Evolutionary conservation across 2,888 invertebrate species (phyloP).

Genomic region (Sminthurides aquaticus): DNA sequence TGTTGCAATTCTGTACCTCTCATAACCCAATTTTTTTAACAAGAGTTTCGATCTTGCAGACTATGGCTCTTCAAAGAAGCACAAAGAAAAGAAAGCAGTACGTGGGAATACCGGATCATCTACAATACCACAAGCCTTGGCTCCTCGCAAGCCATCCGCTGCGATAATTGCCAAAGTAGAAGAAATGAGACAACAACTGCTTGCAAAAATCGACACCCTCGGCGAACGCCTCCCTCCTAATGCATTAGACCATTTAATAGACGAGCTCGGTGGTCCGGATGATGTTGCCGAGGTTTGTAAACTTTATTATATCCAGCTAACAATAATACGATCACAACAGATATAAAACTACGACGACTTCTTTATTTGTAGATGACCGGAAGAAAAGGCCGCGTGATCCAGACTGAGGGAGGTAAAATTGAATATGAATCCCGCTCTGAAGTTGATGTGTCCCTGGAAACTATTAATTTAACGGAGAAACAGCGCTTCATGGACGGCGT

Average conservation of each 20-base stretch:
- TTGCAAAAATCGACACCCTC: slow-evolving; percentile 73
- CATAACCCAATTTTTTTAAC: not conserved
- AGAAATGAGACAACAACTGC: slow-evolving; percentile 84
- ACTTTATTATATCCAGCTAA: too few relatives aligned
- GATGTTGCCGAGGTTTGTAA: slow-evolving; percentile 82
- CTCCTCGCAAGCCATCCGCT: slow-evolving; percentile 1
- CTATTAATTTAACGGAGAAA: slow-evolving; percentile 77
- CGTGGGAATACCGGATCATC: slow-evolving; percentile 15
- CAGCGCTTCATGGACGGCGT: slow-evolving; percentile 93
- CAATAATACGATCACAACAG: too few relatives aligned
- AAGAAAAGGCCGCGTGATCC: slow-evolving; percentile 84
- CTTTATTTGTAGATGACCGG: slow-evolving; percentile 78
- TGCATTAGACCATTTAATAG: slow-evolving; percentile 95
- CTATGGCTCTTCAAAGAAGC: slow-evolving; percentile 29
- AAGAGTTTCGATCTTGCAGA: slow-evolving; percentile 14
- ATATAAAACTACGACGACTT: too few relatives aligned
- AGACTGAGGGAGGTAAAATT: slow-evolving; percentile 84
- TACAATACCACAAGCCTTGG: slow-evolving; percentile 22
- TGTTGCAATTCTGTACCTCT: too few relatives aligned
- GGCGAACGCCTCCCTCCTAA: slow-evolving; percentile 88
- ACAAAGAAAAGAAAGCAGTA: slow-evolving; percentile 32
- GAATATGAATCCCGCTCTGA: slow-evolving; percentile 92
- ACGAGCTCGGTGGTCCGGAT: slow-evolving; percentile 94
- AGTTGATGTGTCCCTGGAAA: slow-evolving; percentile 90
- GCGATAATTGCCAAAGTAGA: slow-evolving; percentile 83